Evolutionary conservation across 2,797 vertebrate species (phyloP), one percentile per base, ranked within the genome.

Genomic region (Schizopygopsis malacanthus): DNA sequence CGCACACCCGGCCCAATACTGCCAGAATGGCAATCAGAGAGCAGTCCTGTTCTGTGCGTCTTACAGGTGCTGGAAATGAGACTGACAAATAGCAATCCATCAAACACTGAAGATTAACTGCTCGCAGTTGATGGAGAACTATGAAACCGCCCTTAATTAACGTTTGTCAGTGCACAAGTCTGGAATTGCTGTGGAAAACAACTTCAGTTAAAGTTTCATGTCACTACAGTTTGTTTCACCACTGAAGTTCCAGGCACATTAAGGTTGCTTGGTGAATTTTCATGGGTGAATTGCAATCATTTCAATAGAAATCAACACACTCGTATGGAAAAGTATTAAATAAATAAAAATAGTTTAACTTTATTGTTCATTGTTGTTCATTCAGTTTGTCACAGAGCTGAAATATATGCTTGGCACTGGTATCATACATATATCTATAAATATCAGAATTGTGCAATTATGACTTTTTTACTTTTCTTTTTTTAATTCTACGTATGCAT

Each of bases 61-160:
- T 54, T 71, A 41, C 85, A 94, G 91, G 92, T 94, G 92, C 87
- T 85, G 85, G 72, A 88, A 84, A 87, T 81, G 82, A 89, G 92
- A 92, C 89, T 92, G 93, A 94, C 91, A 90, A 88, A 85, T 85
- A 87, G 87, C 88, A 79, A 93, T 93, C 93, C 90, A 92, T 94
- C 84, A 87, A 89, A 88, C 88, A 85, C 76, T 79, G 65, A 82
- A 85, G 86, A 93, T 94, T 93, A 92, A 93, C 86, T 88, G 90
- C 85, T 37, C 3, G 83, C 88, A 93, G 92, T 90, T 93, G 92
- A 93, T 92, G 91, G 90, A 84, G 90, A 89, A 88, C 92, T 91
- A 93, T 92, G 91, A 93, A 93, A 93, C 76, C 87, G 78, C 81
- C n/a, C 81, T 1, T 84, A 87, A 90, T 86, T 90, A 79, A 85